Evolutionary conservation across 2,797 vertebrate genomes (phyloP).

Genomic region (Sebastes trivittatus): DNA sequence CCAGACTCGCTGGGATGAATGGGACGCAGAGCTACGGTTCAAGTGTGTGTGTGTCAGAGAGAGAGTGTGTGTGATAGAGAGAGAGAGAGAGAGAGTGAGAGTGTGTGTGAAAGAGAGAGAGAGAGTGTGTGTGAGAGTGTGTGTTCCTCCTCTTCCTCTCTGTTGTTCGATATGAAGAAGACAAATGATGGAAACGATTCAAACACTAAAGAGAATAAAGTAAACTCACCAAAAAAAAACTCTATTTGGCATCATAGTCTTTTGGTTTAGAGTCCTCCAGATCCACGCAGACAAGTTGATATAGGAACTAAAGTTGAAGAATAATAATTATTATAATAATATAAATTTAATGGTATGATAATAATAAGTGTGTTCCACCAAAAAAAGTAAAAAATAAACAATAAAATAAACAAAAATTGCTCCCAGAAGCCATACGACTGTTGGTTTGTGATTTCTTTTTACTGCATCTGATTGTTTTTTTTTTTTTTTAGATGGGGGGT

Average conservation of each 20-base stretch:
- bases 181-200: neutral
- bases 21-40: conserved; percentile 31
- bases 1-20: conserved; percentile 51
- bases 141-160: conserved; percentile 1
- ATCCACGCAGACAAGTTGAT: neutral
- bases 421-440: neutral
- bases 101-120: neutral
- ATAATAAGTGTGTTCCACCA: neutral
- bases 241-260: neutral
- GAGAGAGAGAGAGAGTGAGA: neutral
- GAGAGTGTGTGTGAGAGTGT: neutral
- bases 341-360: neutral
- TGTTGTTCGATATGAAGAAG: neutral
- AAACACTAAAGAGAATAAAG: neutral
- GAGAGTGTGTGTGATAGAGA: neutral
- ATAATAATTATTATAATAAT: neutral
- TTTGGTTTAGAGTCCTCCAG: neutral
- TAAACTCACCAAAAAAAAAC: neutral
- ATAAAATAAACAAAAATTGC: neutral
- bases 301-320: neutral
- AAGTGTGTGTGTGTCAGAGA: conserved; percentile 1
- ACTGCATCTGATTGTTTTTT: conserved; percentile 79
- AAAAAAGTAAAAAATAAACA: neutral
- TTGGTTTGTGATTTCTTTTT: conserved; percentile 49
- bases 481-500: neutral